phyloP scores from a whole-genome alignment of 2,113 vertebrate genomes.

The Chlamydotis undulata region DNA sequence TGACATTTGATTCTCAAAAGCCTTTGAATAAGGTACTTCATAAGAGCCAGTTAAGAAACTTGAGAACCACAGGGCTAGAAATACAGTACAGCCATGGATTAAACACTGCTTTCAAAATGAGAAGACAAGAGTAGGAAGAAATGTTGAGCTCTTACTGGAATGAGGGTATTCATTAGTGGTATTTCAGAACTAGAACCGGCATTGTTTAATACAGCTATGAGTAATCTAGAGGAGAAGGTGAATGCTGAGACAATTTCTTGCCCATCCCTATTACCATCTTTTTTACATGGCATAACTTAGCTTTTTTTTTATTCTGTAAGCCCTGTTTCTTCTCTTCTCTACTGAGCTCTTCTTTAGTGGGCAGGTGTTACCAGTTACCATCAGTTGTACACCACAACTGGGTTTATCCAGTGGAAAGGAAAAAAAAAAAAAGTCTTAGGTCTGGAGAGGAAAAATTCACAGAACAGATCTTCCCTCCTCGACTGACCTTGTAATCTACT shows the following conservation, averaged over 20 bases:
- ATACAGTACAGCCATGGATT: neutral
- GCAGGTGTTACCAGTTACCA: neutral
- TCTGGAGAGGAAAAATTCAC: neutral
- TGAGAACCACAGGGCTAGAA: neutral
- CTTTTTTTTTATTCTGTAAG: neutral
- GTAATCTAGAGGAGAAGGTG: neutral
- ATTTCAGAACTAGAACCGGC: neutral
- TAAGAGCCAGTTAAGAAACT: conserved; percentile 2
- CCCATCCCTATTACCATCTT: neutral
- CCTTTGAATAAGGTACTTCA: neutral
- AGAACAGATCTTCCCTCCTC: neutral
- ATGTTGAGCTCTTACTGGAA: neutral
- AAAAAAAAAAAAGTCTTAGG: neutral
- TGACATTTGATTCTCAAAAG: conserved; percentile 12
- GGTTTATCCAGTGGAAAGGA: neutral
- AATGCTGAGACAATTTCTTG: neutral
- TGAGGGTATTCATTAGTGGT: neutral
- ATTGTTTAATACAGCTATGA: neutral
- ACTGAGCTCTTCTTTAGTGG: neutral
- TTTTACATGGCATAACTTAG: neutral
- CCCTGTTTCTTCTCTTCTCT: neutral
- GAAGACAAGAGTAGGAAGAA: neutral
- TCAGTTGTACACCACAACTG: neutral
- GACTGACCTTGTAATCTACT: neutral
- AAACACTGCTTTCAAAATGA: neutral